Conservation (phyloP, 2,113 vertebrate species). For the Myodes glareolus region DNA sequence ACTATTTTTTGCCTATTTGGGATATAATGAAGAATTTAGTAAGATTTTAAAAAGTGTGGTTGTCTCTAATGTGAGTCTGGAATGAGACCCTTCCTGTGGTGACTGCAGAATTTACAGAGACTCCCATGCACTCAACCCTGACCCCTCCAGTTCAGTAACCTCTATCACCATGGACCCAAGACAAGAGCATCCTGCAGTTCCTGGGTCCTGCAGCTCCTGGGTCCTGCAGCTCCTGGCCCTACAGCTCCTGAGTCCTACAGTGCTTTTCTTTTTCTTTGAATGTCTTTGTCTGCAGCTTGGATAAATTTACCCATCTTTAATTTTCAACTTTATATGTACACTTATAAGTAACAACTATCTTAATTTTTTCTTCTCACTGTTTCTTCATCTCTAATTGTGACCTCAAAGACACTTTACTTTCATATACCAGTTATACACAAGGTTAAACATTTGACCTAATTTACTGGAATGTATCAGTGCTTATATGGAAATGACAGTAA, state of each 20-base stretch:
- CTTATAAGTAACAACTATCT: not conserved
- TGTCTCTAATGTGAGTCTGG: not conserved
- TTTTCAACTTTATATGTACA: not conserved
- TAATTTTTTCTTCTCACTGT: not conserved
- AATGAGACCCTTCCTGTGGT: not conserved
- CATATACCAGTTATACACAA: not conserved
- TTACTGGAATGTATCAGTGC: not conserved
- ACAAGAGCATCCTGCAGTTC: accelerated
- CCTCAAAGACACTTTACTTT: not conserved
- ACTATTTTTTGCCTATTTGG: not conserved
- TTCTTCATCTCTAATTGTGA: not conserved
- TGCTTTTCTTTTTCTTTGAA: not conserved
- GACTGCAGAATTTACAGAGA: not conserved
- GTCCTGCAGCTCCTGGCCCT: not conserved
- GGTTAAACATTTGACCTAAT: not conserved
- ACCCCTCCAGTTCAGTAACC: not conserved
- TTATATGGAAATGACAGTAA: not conserved
- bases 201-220: not conserved
- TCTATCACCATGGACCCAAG: not conserved
- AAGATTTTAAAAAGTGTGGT: not conserved
- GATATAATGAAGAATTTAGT: not conserved
- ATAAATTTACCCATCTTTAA: not conserved
- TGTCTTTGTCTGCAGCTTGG: not conserved
- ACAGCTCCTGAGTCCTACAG: not conserved
- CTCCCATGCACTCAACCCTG: not conserved